phyloP scores from a whole-genome alignment of 2,113 vertebrate genomes.

The Mustela lutreola region DNA sequence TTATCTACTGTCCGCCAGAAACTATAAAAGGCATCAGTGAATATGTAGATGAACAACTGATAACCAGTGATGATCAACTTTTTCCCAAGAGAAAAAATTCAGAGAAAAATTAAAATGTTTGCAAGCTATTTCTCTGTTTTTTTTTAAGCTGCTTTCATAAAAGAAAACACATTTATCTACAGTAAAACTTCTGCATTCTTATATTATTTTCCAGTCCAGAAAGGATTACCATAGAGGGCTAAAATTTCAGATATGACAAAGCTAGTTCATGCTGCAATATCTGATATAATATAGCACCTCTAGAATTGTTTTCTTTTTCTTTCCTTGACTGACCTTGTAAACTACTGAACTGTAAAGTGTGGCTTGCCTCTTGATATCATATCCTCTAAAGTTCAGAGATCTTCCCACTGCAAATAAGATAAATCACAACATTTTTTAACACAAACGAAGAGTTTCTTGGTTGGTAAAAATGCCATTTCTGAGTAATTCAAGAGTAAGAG shows the following conservation, averaged over 20 bases:
- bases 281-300: slow-evolving; percentile 28
- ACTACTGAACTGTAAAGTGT: slow-evolving; percentile 43
- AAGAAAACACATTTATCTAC: slow-evolving; percentile 37
- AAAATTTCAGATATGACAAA: slow-evolving; percentile 48
- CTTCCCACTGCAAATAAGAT: slow-evolving; percentile 35
- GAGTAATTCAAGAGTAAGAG: neutral
- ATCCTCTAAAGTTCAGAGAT: neutral
- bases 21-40: neutral
- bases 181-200: neutral
- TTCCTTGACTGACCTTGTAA: slow-evolving; percentile 66
- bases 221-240: neutral
- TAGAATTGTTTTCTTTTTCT: neutral
- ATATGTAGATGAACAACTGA: neutral
- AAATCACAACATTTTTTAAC: neutral
- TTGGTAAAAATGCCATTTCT: neutral
- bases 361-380: slow-evolving; percentile 16
- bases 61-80: neutral
- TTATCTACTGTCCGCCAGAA: neutral
- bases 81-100: neutral
- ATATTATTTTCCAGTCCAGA: slow-evolving; percentile 15
- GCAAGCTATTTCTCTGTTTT: neutral
- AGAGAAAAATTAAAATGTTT: neutral
- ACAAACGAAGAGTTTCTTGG: neutral
- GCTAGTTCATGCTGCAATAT: neutral
- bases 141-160: neutral